These are phyloP conservation scores for Hemitrygon akajei DNA, from an alignment of 2,797 vertebrate species.

Conservation along the genomic window DNA sequence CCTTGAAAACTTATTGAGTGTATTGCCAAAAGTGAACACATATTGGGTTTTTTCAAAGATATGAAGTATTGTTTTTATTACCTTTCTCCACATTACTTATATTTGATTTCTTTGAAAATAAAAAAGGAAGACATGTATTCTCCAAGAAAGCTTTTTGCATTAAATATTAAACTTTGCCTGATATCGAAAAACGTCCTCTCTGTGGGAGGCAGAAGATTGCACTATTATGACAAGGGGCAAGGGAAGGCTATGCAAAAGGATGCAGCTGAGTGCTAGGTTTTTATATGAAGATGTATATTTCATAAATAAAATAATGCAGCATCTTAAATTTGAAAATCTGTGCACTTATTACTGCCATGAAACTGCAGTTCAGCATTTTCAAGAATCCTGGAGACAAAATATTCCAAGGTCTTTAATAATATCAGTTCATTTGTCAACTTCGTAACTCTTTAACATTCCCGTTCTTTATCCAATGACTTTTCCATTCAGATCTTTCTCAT, in stretches of 20 bases:
- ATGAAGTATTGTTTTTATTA: neutral
- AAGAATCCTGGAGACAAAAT: neutral
- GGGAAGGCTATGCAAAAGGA: neutral
- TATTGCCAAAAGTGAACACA: neutral
- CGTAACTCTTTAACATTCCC: neutral
- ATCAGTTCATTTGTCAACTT: neutral
- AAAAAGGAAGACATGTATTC: neutral
- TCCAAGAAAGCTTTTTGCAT: neutral
- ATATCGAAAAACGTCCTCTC: neutral
- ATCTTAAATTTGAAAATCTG: neutral
- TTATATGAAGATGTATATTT: neutral
- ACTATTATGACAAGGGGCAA: neutral
- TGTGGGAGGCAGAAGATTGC: neutral
- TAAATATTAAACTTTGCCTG: neutral
- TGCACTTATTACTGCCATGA: neutral
- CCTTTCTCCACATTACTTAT: neutral
- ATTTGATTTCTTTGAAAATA: neutral
- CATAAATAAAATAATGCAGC: neutral
- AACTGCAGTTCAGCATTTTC: neutral
- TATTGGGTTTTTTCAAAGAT: slow-evolving; percentile 5
- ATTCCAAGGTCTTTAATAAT: too few species aligned
- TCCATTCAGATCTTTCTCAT: neutral
- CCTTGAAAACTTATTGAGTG: neutral
- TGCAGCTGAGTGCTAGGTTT: neutral
- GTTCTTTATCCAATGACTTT: neutral